phyloP scores from a whole-genome alignment of 2,797 vertebrate species.

The Chanos chanos region DNA sequence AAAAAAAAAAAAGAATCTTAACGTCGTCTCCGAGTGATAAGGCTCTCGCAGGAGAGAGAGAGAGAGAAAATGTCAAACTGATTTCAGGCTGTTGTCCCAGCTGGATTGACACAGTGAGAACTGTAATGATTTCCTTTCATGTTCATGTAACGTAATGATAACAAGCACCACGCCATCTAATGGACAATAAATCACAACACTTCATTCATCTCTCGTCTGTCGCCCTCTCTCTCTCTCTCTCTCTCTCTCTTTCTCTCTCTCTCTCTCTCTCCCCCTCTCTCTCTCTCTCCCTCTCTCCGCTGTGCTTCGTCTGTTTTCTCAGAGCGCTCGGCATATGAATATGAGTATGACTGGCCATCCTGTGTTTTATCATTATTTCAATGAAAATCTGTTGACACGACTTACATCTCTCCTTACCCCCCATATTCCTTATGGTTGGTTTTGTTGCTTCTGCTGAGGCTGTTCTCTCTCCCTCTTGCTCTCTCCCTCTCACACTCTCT shows the following conservation, averaged over 20 bases:
- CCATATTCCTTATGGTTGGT: too few relatives aligned
- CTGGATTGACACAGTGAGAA: background rate
- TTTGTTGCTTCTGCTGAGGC: too few relatives aligned
- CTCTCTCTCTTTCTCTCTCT: background rate
- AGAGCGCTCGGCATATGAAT: too few relatives aligned
- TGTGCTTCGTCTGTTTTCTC: too few relatives aligned
- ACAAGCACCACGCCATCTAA: background rate
- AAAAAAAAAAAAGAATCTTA: background rate
- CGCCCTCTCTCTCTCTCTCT: background rate
- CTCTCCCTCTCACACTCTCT: too few relatives aligned
- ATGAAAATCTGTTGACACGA: too few relatives aligned
- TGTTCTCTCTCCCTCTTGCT: too few relatives aligned
- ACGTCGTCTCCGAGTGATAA: slow-evolving; percentile 1
- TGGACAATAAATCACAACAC: background rate
- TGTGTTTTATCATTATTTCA: too few relatives aligned
- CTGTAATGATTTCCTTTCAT: background rate
- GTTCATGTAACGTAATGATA: slow-evolving; percentile 2
- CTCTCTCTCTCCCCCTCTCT: slow-evolving; percentile 11
- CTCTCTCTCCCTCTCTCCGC: too few relatives aligned
- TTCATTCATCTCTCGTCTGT: background rate
- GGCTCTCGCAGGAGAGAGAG: background rate
- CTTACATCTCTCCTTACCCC: too few relatives aligned
- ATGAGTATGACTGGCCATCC: too few relatives aligned
- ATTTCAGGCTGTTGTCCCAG: background rate
- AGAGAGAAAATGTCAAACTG: slow-evolving; percentile 13